These are phyloP conservation scores for Drosophila stalkeri DNA, from an alignment of 2,888 invertebrate species.

Conservation along the genomic window DNA sequence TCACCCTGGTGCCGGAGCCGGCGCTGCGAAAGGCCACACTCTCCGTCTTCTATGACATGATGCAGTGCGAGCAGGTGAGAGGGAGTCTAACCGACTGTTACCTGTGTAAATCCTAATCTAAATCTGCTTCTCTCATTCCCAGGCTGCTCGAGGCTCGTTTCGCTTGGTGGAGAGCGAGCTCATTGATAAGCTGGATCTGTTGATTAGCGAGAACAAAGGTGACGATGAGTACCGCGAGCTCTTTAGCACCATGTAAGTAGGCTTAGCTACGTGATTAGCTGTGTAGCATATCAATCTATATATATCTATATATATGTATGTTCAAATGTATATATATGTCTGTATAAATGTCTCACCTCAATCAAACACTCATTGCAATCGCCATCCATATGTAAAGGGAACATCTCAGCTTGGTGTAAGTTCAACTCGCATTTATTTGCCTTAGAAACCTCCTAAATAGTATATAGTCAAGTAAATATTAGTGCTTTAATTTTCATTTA, in stretches of 20 bases:
- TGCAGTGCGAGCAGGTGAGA: constrained; percentile 92
- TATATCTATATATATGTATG: constrained; percentile 36
- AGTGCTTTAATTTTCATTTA: background rate
- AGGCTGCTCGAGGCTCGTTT: constrained; percentile 92
- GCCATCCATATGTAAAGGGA: constrained; percentile 88
- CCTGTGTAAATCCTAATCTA: background rate
- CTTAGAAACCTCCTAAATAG: constrained; percentile 25
- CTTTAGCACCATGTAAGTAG: constrained; percentile 97
- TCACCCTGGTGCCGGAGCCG: constrained; percentile 94
- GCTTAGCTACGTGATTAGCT: constrained; percentile 1
- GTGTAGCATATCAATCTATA: constrained; percentile 8
- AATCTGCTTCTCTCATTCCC: background rate
- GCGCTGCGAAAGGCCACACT: constrained; percentile 94
- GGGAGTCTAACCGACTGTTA: background rate
- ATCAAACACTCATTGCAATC: constrained; percentile 71
- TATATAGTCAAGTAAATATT: background rate
- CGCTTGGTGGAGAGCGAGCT: constrained; percentile 96
- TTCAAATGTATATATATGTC: constrained; percentile 45
- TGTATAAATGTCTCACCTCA: constrained; percentile 62
- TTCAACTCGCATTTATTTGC: constrained; percentile 83
- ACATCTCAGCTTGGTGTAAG: constrained; percentile 97
- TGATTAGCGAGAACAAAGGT: constrained; percentile 96
- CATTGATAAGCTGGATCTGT: constrained; percentile 96
- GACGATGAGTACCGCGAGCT: constrained; percentile 96
- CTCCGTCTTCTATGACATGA: constrained; percentile 97